Conservation (phyloP, 2,113 vertebrate genomes). For the Neoarius graeffei region DNA sequence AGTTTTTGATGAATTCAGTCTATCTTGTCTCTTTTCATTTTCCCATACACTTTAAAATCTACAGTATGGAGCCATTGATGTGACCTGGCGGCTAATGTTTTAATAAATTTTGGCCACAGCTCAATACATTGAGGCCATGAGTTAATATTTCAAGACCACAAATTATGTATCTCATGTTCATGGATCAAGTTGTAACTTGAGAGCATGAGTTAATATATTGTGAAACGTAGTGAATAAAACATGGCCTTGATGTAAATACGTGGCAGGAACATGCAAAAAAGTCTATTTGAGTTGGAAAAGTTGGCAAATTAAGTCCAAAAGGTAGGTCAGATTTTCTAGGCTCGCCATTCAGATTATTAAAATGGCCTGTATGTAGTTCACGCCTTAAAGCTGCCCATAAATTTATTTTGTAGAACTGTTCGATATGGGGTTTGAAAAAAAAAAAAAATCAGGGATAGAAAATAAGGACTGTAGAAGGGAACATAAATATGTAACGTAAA, state of each 20-base stretch:
- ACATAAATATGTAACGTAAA: too few species aligned
- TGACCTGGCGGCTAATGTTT: background rate
- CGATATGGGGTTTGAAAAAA: background rate
- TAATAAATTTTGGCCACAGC: background rate
- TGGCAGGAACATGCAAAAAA: background rate
- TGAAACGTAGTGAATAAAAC: background rate
- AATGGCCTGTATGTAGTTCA: too few species aligned
- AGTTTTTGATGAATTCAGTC: background rate
- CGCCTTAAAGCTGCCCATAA: background rate
- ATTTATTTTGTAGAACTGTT: background rate
- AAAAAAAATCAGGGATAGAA: background rate
- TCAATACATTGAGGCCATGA: background rate
- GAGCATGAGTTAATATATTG: background rate
- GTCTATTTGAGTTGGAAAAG: background rate
- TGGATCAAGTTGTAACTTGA: background rate
- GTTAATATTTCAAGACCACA: background rate
- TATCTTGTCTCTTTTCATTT: background rate
- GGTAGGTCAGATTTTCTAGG: too few species aligned
- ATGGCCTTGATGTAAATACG: background rate
- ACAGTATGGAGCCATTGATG: background rate
- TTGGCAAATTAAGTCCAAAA: too few species aligned
- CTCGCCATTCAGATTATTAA: too few species aligned
- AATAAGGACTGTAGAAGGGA: background rate
- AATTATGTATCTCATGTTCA: background rate
- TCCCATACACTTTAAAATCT: background rate